Evolutionary conservation across 2,888 invertebrate species (phyloP), one percentile per base, ranked within the genome.

Genomic region (Pteria penguin): DNA sequence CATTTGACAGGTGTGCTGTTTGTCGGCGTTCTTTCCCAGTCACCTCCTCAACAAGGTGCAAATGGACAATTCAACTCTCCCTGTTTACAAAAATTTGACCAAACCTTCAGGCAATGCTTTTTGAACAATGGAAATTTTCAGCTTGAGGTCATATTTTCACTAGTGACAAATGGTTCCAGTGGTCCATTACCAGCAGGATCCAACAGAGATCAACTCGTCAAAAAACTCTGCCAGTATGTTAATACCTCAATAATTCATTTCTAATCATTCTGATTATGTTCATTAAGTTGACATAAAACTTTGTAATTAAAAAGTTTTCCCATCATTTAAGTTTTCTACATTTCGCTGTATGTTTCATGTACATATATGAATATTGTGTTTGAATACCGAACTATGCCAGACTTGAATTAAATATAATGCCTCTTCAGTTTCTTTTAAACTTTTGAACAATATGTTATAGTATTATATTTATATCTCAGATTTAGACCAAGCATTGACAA

Each of bases 131-230:
- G 81, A 27, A 77, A 80, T 2, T 79, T 82, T 27, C 76, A 82
- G 52, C 75, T 85, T 32, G 84, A 85, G 55, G 77, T 80, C n/a
- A 79, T 85, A 8, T 85, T 85, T 71, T 82, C 82, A 11, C 36
- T 85, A 4, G 80, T 85, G 1, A 85, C 84, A 24, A 83, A 83
- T 61, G 84, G 82, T 32, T 81, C 83, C 3, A 82, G 82, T 54
- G 79, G 84, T 27, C 71, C 79, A 5, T 70, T 85, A 14, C 83
- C 84, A 32, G 78, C 63, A 36, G 78, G 76, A 2, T 78, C 78
- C 14, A 80, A 77, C 31, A 82, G 80, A 67, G 52, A 66, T 8
- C 75, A 78, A 26, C 69, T 83, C 0, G 54, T 78, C 5, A 63
- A 71, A 3, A 74, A 65, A 31, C 57, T 85, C 2, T 85, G 84